These are phyloP conservation scores for Charaxes varanes DNA, from an alignment of 1,140 invertebrate species.

Conservation along the genomic window DNA sequence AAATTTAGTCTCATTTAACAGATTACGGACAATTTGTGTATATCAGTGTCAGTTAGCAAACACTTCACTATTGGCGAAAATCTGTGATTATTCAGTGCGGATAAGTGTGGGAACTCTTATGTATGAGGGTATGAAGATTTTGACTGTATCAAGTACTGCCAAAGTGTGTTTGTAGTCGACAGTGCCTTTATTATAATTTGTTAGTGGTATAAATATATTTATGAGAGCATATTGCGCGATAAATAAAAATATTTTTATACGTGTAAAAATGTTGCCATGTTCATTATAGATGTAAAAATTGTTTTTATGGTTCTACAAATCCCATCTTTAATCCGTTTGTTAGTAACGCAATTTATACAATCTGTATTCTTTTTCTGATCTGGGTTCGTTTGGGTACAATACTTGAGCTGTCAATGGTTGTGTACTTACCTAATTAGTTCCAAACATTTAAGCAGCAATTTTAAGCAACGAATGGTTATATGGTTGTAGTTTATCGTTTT, in stretches of 20 bases:
- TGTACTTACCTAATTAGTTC: conserved; percentile 58
- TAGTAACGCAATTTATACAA: conserved; percentile 26
- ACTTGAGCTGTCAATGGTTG: conserved; percentile 58
- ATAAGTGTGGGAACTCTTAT: conserved; percentile 34
- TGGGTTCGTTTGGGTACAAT: conserved; percentile 36
- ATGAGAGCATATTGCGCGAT: conserved; percentile 64
- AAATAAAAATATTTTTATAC: conserved; percentile 71
- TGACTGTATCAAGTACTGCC: conserved; percentile 61
- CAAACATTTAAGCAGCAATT: conserved; percentile 25
- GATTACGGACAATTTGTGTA: conserved; percentile 48
- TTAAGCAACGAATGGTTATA: conserved; percentile 36
- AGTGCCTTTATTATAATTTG: conserved; percentile 66
- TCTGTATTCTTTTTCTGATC: conserved; percentile 20
- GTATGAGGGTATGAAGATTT: conserved; percentile 41
- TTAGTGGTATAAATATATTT: conserved; percentile 65
- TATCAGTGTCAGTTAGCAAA: conserved; percentile 60
- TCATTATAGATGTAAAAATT: conserved; percentile 57
- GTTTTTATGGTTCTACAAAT: conserved; percentile 32
- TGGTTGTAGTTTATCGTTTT: conserved; percentile 31
- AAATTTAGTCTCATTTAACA: conserved; percentile 36
- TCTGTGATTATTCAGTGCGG: conserved; percentile 62
- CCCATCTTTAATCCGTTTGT: conserved; percentile 24
- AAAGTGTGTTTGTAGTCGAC: conserved; percentile 74
- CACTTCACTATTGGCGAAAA: conserved; percentile 66
- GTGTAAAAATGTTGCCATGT: conserved; percentile 72